Conservation (phyloP, 1,140 invertebrate genomes). For the Caenorhabditis briggsae region DNA sequence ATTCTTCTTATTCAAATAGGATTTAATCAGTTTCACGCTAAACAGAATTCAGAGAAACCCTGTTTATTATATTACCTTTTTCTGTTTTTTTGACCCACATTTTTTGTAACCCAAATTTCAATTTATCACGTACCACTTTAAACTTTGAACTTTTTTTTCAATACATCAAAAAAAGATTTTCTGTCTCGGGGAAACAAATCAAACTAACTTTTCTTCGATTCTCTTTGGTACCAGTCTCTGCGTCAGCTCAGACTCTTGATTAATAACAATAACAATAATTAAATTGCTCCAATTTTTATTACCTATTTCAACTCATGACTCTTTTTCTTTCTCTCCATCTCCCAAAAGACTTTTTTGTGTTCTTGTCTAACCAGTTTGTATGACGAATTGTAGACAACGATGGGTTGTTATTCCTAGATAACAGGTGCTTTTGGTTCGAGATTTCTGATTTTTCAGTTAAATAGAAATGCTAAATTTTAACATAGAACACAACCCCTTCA, state of each 20-base stretch:
- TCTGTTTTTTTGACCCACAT: too few species aligned
- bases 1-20: neutral
- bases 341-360: neutral
- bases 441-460: neutral
- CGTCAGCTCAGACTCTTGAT: neutral
- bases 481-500: too few species aligned
- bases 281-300: conserved; percentile 37
- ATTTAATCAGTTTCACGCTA: too few species aligned
- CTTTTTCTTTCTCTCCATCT: neutral
- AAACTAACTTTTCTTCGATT: neutral
- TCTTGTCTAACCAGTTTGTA: neutral
- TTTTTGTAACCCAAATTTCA: too few species aligned
- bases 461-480: too few species aligned
- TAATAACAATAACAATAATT: conserved; percentile 18
- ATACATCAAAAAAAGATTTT: neutral
- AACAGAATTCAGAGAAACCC: too few species aligned
- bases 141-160: neutral
- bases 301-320: conserved; percentile 16
- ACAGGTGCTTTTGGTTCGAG: neutral
- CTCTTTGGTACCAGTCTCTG: neutral
- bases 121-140: neutral
- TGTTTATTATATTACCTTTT: too few species aligned
- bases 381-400: neutral
- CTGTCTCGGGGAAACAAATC: neutral
- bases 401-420: neutral